These are phyloP conservation scores for Brachirus orientalis DNA, from an alignment of 2,113 vertebrate genomes.

Conservation along the genomic window DNA sequence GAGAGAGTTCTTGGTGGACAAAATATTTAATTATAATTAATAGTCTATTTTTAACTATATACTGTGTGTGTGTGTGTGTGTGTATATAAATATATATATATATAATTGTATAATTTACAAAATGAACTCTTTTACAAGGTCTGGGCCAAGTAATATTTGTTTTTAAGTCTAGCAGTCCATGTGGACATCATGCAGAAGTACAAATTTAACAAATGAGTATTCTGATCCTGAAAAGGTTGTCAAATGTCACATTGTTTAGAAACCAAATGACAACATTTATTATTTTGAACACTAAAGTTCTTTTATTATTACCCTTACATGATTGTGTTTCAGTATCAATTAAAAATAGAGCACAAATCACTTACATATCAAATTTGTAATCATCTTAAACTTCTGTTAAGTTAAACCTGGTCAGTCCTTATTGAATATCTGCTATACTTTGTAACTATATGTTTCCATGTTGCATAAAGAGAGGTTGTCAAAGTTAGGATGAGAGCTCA, in stretches of 20 bases:
- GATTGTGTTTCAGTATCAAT: too few relatives aligned
- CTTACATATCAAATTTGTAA: too few relatives aligned
- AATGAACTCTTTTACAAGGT: neutral
- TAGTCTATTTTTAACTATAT: slow-evolving; percentile 43
- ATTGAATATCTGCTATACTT: neutral
- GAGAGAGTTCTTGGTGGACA: neutral
- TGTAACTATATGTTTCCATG: neutral
- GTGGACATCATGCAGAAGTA: neutral
- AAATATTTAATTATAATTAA: slow-evolving; percentile 41
- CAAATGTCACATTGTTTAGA: neutral
- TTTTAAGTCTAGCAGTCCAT: too few relatives aligned
- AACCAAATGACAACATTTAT: too few relatives aligned
- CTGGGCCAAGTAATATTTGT: slow-evolving; percentile 25
- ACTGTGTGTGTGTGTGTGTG: too few relatives aligned
- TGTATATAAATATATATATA: slow-evolving; percentile 16
- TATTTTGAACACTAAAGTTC: too few relatives aligned
- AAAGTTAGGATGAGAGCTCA: slow-evolving; percentile 12
- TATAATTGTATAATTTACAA: slow-evolving; percentile 23
- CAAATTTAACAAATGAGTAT: neutral
- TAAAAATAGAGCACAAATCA: too few relatives aligned
- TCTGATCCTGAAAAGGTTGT: neutral
- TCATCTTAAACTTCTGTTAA: neutral
- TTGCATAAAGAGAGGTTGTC: slow-evolving; percentile 1
- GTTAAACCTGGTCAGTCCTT: slow-evolving; percentile 1
- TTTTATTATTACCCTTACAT: too few relatives aligned